Conservation (phyloP, 2,113 vertebrate species). For the Larimichthys polyactis region DNA sequence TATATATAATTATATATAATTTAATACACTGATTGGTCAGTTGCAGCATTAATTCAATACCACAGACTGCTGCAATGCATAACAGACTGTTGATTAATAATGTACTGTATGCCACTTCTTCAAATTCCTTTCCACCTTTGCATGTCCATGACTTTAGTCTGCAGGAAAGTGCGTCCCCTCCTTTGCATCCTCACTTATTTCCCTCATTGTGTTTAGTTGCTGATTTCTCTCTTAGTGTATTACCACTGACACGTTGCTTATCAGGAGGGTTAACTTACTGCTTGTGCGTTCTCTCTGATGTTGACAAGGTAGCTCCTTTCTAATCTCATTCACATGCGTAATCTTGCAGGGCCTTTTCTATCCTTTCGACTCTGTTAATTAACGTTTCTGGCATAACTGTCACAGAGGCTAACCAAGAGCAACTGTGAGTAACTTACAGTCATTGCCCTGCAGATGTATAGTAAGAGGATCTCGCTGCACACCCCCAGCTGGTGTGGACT, state of each 20-base stretch:
- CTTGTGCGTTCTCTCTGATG: not conserved
- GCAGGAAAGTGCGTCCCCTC: not conserved
- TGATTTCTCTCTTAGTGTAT: not conserved
- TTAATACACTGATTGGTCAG: not conserved
- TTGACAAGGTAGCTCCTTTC: slow-evolving; percentile 12
- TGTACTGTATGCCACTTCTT: too few relatives aligned
- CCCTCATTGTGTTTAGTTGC: not conserved
- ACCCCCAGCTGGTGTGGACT: slow-evolving; percentile 38
- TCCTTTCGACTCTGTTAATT: slow-evolving; percentile 4
- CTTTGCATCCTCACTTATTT: not conserved
- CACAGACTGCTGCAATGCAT: too few relatives aligned
- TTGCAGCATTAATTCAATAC: too few relatives aligned
- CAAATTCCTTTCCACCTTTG: too few relatives aligned
- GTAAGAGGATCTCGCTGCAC: slow-evolving; percentile 56
- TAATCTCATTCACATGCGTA: slow-evolving; percentile 24
- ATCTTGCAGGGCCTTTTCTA: slow-evolving; percentile 8
- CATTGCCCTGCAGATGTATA: slow-evolving; percentile 27
- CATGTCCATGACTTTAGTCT: not conserved
- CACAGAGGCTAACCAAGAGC: not conserved
- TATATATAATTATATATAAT: too few relatives aligned
- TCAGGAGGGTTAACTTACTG: slow-evolving; percentile 24
- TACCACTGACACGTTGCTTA: not conserved
- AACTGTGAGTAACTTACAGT: not conserved
- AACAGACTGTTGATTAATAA: too few relatives aligned
- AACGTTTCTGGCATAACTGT: slow-evolving; percentile 1